Base-by-base conservation (phyloP, 2,797 vertebrate species). In the Limosa lapponica region DNA sequence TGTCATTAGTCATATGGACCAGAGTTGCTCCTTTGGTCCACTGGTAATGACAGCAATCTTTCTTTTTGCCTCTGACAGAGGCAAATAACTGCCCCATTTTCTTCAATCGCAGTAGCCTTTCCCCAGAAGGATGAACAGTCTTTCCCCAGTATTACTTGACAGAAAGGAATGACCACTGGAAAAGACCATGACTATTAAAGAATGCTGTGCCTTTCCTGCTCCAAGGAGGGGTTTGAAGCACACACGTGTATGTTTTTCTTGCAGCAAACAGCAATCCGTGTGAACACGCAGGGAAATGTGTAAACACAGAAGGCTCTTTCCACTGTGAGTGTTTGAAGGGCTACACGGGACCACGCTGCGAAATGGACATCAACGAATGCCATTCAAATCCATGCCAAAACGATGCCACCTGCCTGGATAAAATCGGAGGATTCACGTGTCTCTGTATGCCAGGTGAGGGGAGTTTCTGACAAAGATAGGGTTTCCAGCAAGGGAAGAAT, bases 281-380 rank as follows among this genome's bases (percentile, higher is more conserved):
- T 55, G 99, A 99, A 95, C 99, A 99, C 0, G 99, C 99, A 0
- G 99, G 99, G 46, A 98, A 98, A 65, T 99, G 99, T 6, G 98
- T 99, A 78, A 99, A 99, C 97, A 99, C 99, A 0, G 99, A 99
- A 15, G 99, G 99, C 8, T 99, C 99, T 55, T 99, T 99, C 97
- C 99, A 98, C 69, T 99, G 99, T 27, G 98, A 99, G 91, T 99
- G 99, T 62, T 96, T 97, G 32, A 98, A 96, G 44, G 99, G 99
- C 51, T 99, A 99, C 17, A 96, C 98, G 1, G 99, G 99, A 6
- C 99, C 99, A 15, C 99, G 99, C 55, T 99, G 99, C 5, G 99
- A 99, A 91, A 98, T 99, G 97, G 99, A 99, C 84, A 98, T 99
- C 93, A 99, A 99, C 1, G 99, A 99, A 87, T 99, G 99, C n/a